These are phyloP conservation scores for Eulimnadia texana DNA, from an alignment of 1,140 invertebrate species.

Conservation along the genomic window DNA sequence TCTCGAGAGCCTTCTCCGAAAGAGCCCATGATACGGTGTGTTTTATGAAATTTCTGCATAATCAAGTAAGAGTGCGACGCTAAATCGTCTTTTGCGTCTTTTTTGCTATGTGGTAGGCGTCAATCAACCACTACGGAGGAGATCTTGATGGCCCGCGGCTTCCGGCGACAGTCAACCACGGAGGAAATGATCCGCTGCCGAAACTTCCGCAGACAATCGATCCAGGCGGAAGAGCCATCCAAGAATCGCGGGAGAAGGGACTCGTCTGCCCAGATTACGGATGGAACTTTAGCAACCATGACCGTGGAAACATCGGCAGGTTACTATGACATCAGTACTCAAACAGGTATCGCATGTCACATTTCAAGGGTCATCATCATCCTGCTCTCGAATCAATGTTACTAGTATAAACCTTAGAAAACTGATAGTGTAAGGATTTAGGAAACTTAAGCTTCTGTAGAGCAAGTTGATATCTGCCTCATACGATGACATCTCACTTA, in stretches of 20 bases:
- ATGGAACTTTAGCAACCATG: slow-evolving; percentile 83
- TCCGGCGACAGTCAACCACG: slow-evolving; percentile 72
- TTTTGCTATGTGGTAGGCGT: slow-evolving; percentile 32
- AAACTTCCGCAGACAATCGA: slow-evolving; percentile 46
- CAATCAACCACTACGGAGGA: slow-evolving; percentile 84
- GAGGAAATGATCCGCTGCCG: slow-evolving; percentile 82
- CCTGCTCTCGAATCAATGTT: background rate
- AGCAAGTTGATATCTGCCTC: too few relatives aligned
- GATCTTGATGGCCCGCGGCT: slow-evolving; percentile 74
- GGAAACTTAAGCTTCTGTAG: too few relatives aligned
- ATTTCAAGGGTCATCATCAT: too few relatives aligned
- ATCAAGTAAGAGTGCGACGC: background rate
- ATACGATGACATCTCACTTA: too few relatives aligned
- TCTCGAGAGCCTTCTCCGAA: slow-evolving; percentile 39
- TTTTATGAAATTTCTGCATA: background rate
- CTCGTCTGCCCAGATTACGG: slow-evolving; percentile 74
- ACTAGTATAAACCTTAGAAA: too few relatives aligned
- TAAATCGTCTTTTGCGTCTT: too few relatives aligned
- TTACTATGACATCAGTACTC: slow-evolving; percentile 81
- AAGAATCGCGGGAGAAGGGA: slow-evolving; percentile 62
- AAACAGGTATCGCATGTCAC: slow-evolving; percentile 86
- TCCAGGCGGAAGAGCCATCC: slow-evolving; percentile 32
- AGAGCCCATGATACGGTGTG: slow-evolving; percentile 16
- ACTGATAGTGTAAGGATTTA: too few relatives aligned
- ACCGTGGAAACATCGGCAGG: slow-evolving; percentile 80